Percentiles rank a stretch among this genome's conserved stretches.
phyloP scores from a whole-genome alignment of 2,888 invertebrate genomes.

The Sipunculus nudus region DNA sequence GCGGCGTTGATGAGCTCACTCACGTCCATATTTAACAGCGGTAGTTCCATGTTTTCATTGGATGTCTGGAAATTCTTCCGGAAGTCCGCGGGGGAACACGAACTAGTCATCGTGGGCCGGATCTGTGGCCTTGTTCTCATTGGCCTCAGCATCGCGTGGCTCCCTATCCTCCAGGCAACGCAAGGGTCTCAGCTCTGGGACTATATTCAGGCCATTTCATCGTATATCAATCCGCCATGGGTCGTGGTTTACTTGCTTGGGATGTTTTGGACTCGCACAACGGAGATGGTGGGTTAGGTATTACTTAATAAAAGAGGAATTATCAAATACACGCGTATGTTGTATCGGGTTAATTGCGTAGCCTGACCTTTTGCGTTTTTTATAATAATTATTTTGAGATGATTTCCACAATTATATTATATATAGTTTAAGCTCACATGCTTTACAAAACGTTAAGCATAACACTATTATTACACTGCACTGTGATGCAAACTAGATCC shows the following conservation, averaged over 20 bases:
- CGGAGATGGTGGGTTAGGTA: constrained; percentile 47
- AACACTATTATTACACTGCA: too few relatives aligned
- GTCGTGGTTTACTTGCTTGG: constrained; percentile 45
- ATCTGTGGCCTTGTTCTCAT: constrained; percentile 64
- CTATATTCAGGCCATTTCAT: constrained; percentile 46
- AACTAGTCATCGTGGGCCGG: constrained; percentile 48
- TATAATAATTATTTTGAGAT: too few relatives aligned
- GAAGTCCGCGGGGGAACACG: constrained; percentile 30
- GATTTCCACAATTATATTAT: too few relatives aligned
- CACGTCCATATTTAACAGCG: constrained; percentile 69
- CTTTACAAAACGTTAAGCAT: too few relatives aligned
- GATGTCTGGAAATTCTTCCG: constrained; percentile 63
- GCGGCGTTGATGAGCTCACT: constrained; percentile 69
- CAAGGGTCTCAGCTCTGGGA: constrained; percentile 47
- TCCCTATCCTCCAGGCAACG: constrained; percentile 60
- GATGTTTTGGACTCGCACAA: constrained; percentile 46
- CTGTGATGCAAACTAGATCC: too few relatives aligned
- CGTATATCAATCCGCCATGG: constrained; percentile 49
- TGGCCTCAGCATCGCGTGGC: constrained; percentile 63
- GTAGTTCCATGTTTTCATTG: constrained; percentile 68
- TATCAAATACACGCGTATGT: too few relatives aligned
- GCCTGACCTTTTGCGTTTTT: too few relatives aligned
- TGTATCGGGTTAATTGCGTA: too few relatives aligned
- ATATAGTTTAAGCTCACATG: too few relatives aligned
- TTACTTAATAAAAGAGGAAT: too few relatives aligned